Evolutionary conservation across 2,888 invertebrate genomes (phyloP).

Genomic region (Anoplius nigerrimus): DNA sequence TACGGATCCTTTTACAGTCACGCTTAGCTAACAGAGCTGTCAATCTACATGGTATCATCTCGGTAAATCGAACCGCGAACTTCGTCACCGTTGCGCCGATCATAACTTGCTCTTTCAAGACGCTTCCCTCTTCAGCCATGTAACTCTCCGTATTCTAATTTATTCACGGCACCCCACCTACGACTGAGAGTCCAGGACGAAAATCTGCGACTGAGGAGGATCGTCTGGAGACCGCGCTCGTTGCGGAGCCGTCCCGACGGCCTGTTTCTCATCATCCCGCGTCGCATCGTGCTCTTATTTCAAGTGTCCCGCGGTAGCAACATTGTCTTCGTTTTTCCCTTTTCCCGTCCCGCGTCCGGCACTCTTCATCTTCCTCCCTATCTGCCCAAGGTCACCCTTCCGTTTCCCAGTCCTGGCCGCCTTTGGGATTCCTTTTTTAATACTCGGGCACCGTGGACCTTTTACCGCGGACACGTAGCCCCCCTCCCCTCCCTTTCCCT

Average conservation of each 20-base stretch:
- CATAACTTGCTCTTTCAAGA: no score
- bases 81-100: no score
- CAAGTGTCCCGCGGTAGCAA: slow-evolving; percentile 52
- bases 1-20: no score
- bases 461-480: slow-evolving; percentile 66
- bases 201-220: no score
- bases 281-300: slow-evolving; percentile 39
- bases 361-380: neutral
- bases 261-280: slow-evolving; percentile 48
- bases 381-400: slow-evolving; percentile 13
- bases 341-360: slow-evolving; percentile 5
- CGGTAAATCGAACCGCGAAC: no score
- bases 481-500: slow-evolving; percentile 34
- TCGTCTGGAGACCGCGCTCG: slow-evolving; percentile 42
- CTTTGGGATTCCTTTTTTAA: slow-evolving; percentile 49
- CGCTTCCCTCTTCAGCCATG: no score
- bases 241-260: slow-evolving; percentile 37
- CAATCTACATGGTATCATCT: no score
- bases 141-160: no score
- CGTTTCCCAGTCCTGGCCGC: slow-evolving; percentile 24
- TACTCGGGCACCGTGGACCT: slow-evolving; percentile 55
- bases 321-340: slow-evolving; percentile 49
- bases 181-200: no score
- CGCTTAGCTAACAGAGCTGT: no score
- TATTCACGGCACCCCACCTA: no score